Evolutionary conservation across 2,888 invertebrate species (phyloP).

Genomic region (Drosophila lacicola): DNA sequence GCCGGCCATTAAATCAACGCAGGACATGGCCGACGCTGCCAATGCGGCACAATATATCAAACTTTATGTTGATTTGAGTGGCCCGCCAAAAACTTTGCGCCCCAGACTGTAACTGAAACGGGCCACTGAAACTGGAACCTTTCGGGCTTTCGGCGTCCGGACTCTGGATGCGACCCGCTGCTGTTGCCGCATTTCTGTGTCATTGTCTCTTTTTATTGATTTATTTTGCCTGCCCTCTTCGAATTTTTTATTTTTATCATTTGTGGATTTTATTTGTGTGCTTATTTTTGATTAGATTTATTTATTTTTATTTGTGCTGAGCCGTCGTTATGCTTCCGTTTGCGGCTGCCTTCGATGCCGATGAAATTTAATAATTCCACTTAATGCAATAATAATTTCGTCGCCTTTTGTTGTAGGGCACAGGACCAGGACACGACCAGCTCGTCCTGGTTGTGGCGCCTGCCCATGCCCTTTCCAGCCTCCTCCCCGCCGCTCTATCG

Average conservation of each 20-base stretch:
- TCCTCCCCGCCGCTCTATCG: slow-evolving; percentile 25
- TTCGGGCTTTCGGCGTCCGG: neutral
- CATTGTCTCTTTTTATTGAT: slow-evolving; percentile 80
- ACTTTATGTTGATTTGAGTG: slow-evolving; percentile 81
- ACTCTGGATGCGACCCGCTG: neutral
- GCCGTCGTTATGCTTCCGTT: slow-evolving; percentile 54
- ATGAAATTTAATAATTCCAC: slow-evolving; percentile 81
- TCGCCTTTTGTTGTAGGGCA: slow-evolving; percentile 70
- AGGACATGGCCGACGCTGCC: slow-evolving; percentile 67
- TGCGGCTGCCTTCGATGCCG: slow-evolving; percentile 51
- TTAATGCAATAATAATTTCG: slow-evolving; percentile 81
- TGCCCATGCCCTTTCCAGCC: neutral
- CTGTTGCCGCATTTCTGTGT: slow-evolving; percentile 55
- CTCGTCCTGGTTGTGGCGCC: slow-evolving; percentile 20
- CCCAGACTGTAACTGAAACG: slow-evolving; percentile 44
- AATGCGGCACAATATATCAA: slow-evolving; percentile 78
- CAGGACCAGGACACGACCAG: slow-evolving; percentile 2
- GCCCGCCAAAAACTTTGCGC: slow-evolving; percentile 70
- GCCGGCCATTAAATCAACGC: slow-evolving; percentile 76
- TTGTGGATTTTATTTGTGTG: slow-evolving; percentile 74
- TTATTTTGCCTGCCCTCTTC: slow-evolving; percentile 55
- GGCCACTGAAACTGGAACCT: slow-evolving; percentile 1
- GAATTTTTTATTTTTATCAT: slow-evolving; percentile 42
- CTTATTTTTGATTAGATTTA: slow-evolving; percentile 81
- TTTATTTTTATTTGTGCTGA: slow-evolving; percentile 77